Percentiles rank a stretch among this genome's conserved stretches.
Conservation (phyloP, 1,140 invertebrate genomes). For the Papilio polyxenes region DNA sequence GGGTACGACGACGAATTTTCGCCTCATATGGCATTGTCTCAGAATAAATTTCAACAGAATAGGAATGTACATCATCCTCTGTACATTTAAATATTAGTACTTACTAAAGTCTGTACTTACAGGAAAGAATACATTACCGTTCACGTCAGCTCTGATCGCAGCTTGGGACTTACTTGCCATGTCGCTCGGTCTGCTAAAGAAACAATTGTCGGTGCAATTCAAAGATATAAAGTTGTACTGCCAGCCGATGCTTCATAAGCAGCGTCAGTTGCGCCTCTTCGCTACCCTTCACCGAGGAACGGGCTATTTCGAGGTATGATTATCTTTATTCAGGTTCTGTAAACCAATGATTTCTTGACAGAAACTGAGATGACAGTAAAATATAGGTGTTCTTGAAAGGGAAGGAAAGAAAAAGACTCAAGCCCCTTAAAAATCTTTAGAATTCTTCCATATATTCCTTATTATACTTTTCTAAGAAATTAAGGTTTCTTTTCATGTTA, state of each 20-base stretch:
- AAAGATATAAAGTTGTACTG: slow-evolving; percentile 46
- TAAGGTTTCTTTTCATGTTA: no score
- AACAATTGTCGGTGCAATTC: slow-evolving; percentile 51
- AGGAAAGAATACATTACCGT: slow-evolving; percentile 57
- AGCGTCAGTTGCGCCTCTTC: slow-evolving; percentile 45
- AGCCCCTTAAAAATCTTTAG: no score
- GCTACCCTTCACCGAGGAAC: slow-evolving; percentile 52
- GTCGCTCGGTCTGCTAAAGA: slow-evolving; percentile 44
- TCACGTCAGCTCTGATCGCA: slow-evolving; percentile 51
- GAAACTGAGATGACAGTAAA: neutral
- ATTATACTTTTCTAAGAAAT: no score
- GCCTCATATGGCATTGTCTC: neutral
- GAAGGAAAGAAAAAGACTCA: no score
- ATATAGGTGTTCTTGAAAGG: neutral
- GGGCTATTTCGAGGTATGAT: slow-evolving; percentile 58
- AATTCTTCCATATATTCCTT: no score
- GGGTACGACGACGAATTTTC: neutral
- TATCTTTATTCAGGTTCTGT: neutral
- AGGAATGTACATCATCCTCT: no score
- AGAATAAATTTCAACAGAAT: no score
- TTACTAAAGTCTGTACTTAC: slow-evolving; percentile 22
- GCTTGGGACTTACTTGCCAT: slow-evolving; percentile 65
- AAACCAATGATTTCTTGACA: neutral
- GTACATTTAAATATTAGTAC: no score
- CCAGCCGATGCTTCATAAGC: slow-evolving; percentile 53